These are phyloP conservation scores for Caerostris darwini DNA, from an alignment of 1,140 invertebrate genomes.

Conservation along the genomic window DNA sequence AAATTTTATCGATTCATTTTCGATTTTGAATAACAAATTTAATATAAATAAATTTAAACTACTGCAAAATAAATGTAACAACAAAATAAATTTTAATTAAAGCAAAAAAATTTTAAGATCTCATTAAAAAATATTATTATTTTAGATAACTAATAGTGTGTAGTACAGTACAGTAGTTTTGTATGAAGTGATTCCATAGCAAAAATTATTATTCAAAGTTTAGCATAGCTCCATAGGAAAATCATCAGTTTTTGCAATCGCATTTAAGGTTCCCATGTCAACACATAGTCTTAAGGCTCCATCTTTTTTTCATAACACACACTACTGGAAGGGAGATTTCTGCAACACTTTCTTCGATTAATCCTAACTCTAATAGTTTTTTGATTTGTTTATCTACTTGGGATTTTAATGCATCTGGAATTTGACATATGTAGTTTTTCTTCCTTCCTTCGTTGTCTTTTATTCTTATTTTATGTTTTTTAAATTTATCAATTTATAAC, in stretches of 20 bases:
- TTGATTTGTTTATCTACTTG: neutral
- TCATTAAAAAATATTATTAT: no score
- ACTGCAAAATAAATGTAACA: no score
- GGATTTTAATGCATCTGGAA: slow-evolving; percentile 5
- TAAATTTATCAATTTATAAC: slow-evolving; percentile 18
- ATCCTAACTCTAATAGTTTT: neutral
- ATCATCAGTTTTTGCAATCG: neutral
- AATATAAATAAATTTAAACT: no score
- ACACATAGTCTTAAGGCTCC: neutral
- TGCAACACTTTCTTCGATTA: neutral
- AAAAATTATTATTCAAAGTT: no score
- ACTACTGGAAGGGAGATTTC: neutral
- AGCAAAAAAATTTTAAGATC: no score
- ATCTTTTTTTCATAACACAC: slow-evolving; percentile 23
- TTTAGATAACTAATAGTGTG: no score
- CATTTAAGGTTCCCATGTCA: neutral
- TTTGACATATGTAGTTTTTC: slow-evolving; percentile 31
- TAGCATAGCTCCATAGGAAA: neutral
- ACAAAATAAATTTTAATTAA: no score
- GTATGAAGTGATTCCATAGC: no score
- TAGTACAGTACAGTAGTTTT: no score
- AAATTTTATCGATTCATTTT: no score
- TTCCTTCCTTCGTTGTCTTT: neutral
- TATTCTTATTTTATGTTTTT: neutral
- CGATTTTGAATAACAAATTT: no score